Base-by-base conservation (phyloP, 37 sponge, comb jelly and placozoan species). In the Tethya wilhelma region DNA sequence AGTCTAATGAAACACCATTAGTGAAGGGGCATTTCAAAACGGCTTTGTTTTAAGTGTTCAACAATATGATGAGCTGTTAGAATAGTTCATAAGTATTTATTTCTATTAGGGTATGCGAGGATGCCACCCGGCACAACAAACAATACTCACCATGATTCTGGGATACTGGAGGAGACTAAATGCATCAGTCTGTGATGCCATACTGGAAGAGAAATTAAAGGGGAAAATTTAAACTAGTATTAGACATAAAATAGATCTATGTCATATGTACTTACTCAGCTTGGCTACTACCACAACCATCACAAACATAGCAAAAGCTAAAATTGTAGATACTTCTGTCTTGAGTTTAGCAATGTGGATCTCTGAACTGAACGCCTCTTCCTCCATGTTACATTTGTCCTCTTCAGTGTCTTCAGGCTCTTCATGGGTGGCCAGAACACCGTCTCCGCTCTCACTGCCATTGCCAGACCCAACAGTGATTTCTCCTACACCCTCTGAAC, bases 71-170 rank as follows among this genome's bases (percentile, higher is more conserved):
- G n/a, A n/a, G n/a, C n/a, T n/a, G n/a, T n/a, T n/a, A n/a, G n/a
- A n/a, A n/a, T n/a, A n/a, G n/a, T n/a, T n/a, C n/a, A n/a, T n/a
- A n/a, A n/a, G n/a, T n/a, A n/a, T n/a, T 20, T 60, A 26, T 63
- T 63, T 20, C 12, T 26, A 12, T 19, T 22, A 38, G 23, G 36
- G 8, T 69, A 23, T 39, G 43, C 43, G 23, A 69, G 33, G 22
- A 6, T 7, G 37, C 3, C 38, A 5, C 34, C 22, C 9, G 53
- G 59, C 38, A 9, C 75, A 49, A 44, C 30, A 49, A 78, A 37
- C 19, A 25, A 38, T 65, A 36, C 90, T 84, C 71, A 90, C 90
- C 85, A 84, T 23, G 90, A 90, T 44, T 90, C 90, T 38, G 90
- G 90, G 6, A 90, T 84, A 67, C 80, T 84, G 72, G 71, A 70